Conservation (phyloP, 2,797 vertebrate genomes). For the Syndactyla subalaris region DNA sequence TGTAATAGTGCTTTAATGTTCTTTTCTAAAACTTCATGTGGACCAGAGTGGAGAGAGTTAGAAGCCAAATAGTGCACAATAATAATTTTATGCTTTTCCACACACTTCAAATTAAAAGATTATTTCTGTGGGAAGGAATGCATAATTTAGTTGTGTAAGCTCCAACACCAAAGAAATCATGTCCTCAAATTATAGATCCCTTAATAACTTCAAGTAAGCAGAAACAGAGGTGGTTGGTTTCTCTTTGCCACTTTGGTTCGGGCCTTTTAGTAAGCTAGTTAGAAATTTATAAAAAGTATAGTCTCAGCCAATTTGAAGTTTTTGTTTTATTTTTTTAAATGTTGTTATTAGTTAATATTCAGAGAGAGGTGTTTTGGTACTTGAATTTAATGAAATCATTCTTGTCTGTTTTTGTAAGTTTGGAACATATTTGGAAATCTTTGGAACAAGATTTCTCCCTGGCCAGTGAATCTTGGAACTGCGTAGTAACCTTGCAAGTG, state of each 20-base stretch:
- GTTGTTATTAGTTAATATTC: background rate
- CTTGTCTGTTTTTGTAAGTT: background rate
- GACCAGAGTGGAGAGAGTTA: background rate
- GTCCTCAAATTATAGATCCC: background rate
- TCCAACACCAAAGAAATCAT: accelerated
- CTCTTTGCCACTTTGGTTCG: background rate
- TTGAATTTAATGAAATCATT: background rate
- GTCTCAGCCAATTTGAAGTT: background rate
- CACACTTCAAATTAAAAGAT: background rate
- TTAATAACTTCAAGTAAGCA: background rate
- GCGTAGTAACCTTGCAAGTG: background rate
- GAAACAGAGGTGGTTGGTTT: background rate
- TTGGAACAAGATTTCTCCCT: background rate
- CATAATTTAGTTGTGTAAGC: background rate
- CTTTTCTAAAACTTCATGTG: background rate
- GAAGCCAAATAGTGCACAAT: background rate
- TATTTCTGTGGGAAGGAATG: background rate
- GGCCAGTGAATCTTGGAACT: background rate
- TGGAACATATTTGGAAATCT: background rate
- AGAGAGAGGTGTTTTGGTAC: background rate
- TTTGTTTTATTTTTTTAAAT: background rate
- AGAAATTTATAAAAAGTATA: background rate
- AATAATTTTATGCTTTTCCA: background rate
- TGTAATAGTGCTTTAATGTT: background rate
- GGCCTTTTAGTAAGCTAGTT: background rate